These are phyloP conservation scores for Trachemys scripta DNA, from an alignment of 2,113 vertebrate species.

Conservation along the genomic window DNA sequence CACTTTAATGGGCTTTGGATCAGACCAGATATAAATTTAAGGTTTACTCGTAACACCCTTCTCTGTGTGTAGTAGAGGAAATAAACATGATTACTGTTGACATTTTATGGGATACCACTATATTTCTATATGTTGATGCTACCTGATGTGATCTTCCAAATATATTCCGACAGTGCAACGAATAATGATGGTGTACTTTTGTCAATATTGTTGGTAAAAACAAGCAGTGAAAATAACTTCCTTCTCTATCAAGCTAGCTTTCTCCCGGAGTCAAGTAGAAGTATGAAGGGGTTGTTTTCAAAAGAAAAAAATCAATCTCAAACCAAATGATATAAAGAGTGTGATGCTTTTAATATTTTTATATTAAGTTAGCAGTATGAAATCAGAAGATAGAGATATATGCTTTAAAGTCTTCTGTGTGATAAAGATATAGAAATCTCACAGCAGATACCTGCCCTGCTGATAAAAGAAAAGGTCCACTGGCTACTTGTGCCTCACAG, in stretches of 20 bases:
- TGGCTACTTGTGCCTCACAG: background rate
- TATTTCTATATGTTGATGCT: background rate
- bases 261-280: background rate
- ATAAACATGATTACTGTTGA: background rate
- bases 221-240: background rate
- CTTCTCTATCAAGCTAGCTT: background rate
- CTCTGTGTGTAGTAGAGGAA: background rate
- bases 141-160: background rate
- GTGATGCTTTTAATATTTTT: slow-evolving; percentile 29
- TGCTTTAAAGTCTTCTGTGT: background rate
- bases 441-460: background rate
- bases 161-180: background rate
- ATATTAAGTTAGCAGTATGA: background rate
- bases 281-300: background rate
- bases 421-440: background rate
- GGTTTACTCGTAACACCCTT: background rate
- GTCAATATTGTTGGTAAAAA: background rate
- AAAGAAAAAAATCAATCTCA: background rate
- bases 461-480: background rate
- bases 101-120: background rate
- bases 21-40: background rate
- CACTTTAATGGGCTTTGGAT: background rate
- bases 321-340: background rate
- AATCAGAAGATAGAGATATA: background rate
- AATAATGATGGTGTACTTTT: background rate